Evolutionary conservation across 2,888 invertebrate genomes (phyloP).

Genomic region (Dasypolia templi): DNA sequence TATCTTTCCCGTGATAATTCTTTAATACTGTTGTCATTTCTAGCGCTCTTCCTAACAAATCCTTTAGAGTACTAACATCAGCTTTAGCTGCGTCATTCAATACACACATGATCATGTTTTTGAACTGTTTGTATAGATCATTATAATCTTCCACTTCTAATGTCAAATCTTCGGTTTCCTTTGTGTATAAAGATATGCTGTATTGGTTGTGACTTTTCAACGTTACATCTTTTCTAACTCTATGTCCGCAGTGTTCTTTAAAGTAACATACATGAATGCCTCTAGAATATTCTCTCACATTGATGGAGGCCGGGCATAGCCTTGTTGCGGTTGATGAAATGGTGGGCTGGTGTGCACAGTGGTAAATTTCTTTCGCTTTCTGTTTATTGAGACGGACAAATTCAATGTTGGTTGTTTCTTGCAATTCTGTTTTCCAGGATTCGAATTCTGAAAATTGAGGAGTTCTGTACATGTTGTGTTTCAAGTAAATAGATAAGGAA

Average conservation of each 20-base stretch:
- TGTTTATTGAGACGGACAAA: conserved; percentile 69
- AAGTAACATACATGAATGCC: conserved; percentile 78
- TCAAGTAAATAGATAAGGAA: no score
- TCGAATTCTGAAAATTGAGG: conserved; percentile 76
- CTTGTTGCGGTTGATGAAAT: conserved; percentile 40
- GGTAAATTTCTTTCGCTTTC: conserved; percentile 70
- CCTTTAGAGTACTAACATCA: conserved; percentile 69
- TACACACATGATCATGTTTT: conserved; percentile 74
- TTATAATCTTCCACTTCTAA: conserved; percentile 51
- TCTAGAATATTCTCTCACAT: conserved; percentile 71
- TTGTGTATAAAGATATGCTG: conserved; percentile 68
- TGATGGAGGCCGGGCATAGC: conserved; percentile 78
- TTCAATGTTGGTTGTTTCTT: conserved; percentile 66
- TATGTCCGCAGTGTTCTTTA: conserved; percentile 76
- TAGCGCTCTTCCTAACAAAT: conserved; percentile 74
- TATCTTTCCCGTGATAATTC: conserved; percentile 64
- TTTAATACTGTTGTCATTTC: conserved; percentile 77
- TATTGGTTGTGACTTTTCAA: conserved; percentile 70
- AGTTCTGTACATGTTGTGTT: neutral
- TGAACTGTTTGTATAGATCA: conserved; percentile 76
- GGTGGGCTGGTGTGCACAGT: conserved; percentile 69
- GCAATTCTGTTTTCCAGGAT: conserved; percentile 76
- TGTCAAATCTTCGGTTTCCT: conserved; percentile 56
- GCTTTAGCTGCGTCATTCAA: conserved; percentile 71
- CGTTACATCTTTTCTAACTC: conserved; percentile 15